Conservation (phyloP, 1,140 invertebrate species). For the Xylocopa sonorina region DNA sequence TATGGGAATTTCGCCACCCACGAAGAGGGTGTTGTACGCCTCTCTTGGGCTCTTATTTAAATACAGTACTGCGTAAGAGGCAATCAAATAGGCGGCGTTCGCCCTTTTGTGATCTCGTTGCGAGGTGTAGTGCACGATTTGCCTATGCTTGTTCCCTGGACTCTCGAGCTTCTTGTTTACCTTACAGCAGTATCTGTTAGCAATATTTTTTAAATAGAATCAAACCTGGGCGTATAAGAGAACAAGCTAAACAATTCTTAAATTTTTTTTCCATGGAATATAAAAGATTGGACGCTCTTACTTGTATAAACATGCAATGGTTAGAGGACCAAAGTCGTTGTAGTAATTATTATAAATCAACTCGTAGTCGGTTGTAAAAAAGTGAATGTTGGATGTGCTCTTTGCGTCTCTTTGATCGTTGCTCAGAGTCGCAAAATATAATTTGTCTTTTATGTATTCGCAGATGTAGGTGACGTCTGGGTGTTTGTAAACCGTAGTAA, state of each 20-base stretch:
- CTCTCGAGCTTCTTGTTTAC: slow-evolving; percentile 86
- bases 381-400: slow-evolving; percentile 84
- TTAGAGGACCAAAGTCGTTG: slow-evolving; percentile 91
- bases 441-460: slow-evolving; percentile 81
- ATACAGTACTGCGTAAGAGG: slow-evolving; percentile 94
- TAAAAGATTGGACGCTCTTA: slow-evolving; percentile 43
- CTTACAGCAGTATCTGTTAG: slow-evolving; percentile 85
- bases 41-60: slow-evolving; percentile 91
- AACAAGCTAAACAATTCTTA: background rate
- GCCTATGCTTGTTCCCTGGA: slow-evolving; percentile 82
- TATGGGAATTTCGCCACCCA: slow-evolving; percentile 86
- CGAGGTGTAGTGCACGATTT: slow-evolving; percentile 89
- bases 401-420: slow-evolving; percentile 79
- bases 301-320: slow-evolving; percentile 88
- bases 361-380: slow-evolving; percentile 88
- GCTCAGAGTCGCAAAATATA: slow-evolving; percentile 86
- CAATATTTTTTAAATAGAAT: background rate
- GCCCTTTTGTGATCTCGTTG: slow-evolving; percentile 84
- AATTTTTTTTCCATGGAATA: background rate
- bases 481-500: slow-evolving; percentile 63
- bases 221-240: background rate
- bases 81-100: slow-evolving; percentile 92
- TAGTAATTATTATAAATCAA: slow-evolving; percentile 90
- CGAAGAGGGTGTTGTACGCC: slow-evolving; percentile 88
- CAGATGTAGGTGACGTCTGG: slow-evolving; percentile 65